Evolutionary conservation across 1,140 invertebrate genomes (phyloP), one percentile per base, ranked within the genome.

Genomic region (Drosophila santomea): DNA sequence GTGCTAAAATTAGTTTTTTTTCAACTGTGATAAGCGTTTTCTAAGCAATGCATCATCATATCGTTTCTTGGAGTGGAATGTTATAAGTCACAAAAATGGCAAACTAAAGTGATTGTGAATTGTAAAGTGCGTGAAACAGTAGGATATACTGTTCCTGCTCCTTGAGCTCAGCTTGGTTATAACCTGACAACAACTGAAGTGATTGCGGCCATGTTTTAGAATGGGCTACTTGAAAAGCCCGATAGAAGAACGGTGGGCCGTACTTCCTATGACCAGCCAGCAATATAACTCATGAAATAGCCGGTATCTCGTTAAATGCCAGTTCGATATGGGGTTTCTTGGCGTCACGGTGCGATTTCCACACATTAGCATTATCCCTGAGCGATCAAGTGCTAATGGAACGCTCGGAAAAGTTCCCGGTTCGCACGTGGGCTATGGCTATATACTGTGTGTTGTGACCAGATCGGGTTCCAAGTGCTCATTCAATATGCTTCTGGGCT

Each of bases 301-400:
- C 28, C 38, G 36, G 20, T 67, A 64, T 67, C 59, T 64, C 36
- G 15, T 20, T 20, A 25, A 25, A 25, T 25, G 4, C 10, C n/a
- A n/a, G 20, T 66, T 28, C 20, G 47, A 68, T 68, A 66, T 36
- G 39, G 38, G 17, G 2, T 14, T 14, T 12, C 4, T 4, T 15
- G 20, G 64, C 60, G 63, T 68, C 60, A 51, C 17, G n/a, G 4
- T 2, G 35, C 20, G 6, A 36, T 52, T 52, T 64, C 12, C 45
- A 64, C 20, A 57, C 45, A 64, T 68, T 64, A 68, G 10, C 60
- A 52, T 45, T 68, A 66, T 66, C 47, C 23, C 23, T 5, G 12
- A 25, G 20, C 59, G 41, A 11, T 7, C 60, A 61, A 48, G 64
- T 64, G 64, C 20, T 68, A 66, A 66, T 66, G 47, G 28, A 52